phyloP scores from a whole-genome alignment of 2,888 invertebrate genomes.

The Hypolimnas misippus region DNA sequence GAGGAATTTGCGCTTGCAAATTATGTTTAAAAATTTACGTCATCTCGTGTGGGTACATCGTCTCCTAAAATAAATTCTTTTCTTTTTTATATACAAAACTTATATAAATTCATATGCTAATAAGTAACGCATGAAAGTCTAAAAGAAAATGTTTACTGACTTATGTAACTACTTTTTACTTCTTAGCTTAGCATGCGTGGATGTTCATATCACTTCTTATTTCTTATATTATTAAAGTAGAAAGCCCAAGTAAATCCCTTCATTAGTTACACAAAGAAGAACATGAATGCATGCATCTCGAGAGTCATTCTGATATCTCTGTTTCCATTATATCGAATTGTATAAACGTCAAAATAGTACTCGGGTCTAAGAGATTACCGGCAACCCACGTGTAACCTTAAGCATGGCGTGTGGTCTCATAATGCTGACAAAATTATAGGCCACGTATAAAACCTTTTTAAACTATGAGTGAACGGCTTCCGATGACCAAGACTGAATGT shows the following conservation, averaged over 20 bases:
- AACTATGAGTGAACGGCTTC: constrained; percentile 53
- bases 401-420: constrained; percentile 35
- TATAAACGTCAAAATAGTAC: constrained; percentile 34
- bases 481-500: constrained; percentile 62
- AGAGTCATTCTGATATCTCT: constrained; percentile 17
- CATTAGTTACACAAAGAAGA: constrained; percentile 7
- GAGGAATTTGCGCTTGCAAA: not conserved
- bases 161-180: not conserved
- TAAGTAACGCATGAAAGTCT: not conserved
- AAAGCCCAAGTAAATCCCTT: constrained; percentile 10
- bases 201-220: not conserved
- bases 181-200: not conserved
- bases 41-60: not conserved
- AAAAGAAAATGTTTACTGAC: not conserved
- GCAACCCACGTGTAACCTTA: constrained; percentile 38
- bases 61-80: not conserved
- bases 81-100: constrained; percentile 4
- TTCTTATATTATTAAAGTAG: not conserved
- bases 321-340: constrained; percentile 29
- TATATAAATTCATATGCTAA: not conserved
- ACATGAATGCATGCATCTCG: constrained; percentile 12
- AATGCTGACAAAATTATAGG: constrained; percentile 35
- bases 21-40: constrained; percentile 5
- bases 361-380: constrained; percentile 24
- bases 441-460: constrained; percentile 37